phyloP scores from a whole-genome alignment of 2,113 vertebrate species.

The Sardina pilchardus region DNA sequence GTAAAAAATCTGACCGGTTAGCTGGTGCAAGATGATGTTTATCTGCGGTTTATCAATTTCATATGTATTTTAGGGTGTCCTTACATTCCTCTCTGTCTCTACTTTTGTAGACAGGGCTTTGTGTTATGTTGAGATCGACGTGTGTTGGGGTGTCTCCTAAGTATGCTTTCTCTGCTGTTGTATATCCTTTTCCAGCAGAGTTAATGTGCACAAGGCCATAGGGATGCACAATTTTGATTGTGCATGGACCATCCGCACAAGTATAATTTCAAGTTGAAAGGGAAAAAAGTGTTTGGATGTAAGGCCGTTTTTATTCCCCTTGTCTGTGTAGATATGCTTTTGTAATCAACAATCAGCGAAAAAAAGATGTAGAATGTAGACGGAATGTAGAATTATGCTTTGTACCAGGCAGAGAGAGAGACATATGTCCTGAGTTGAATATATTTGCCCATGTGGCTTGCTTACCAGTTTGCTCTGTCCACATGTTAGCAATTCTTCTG shows the following conservation, averaged over 20 bases:
- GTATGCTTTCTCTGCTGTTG: no score
- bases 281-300: not conserved
- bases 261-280: no score
- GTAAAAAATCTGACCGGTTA: slow-evolving; percentile 20
- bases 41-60: not conserved
- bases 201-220: no score
- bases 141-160: no score
- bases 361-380: no score
- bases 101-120: no score
- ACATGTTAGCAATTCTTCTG: not conserved
- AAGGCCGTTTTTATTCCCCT: not conserved
- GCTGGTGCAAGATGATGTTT: slow-evolving; percentile 1
- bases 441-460: not conserved
- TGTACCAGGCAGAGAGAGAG: not conserved
- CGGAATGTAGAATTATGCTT: not conserved
- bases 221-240: no score
- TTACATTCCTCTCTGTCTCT: not conserved
- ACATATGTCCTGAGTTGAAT: not conserved
- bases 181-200: no score
- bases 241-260: no score
- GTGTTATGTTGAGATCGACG: no score
- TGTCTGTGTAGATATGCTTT: not conserved
- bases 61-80: slow-evolving; percentile 23
- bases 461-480: not conserved
- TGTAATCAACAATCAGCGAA: not conserved